A percentile compares a stretch with the other conserved stretches of the same genome.
These are phyloP conservation scores for Poeciliopsis turrubarensis DNA, from an alignment of 2,113 vertebrate genomes.

Conservation along the genomic window DNA sequence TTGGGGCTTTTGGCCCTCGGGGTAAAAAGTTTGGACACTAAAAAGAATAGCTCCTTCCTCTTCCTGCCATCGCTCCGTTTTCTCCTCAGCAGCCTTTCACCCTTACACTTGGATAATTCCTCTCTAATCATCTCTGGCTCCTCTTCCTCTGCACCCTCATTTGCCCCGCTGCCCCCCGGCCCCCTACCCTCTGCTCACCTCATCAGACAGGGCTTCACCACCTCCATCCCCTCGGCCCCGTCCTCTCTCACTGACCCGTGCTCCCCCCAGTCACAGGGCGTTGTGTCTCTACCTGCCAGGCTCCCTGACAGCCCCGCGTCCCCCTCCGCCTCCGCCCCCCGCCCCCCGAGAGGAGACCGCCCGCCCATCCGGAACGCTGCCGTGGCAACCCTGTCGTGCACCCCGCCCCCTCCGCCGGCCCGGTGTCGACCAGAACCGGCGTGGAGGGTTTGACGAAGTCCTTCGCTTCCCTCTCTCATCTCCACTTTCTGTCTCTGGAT, in stretches of 20 bases:
- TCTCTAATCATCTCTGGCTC: conserved; percentile 71
- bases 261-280: conserved; percentile 74
- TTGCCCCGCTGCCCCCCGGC: conserved; percentile 48
- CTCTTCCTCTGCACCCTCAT: conserved; percentile 58
- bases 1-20: no score
- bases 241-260: conserved; percentile 79
- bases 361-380: conserved; percentile 79
- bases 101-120: conserved; percentile 76
- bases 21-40: no score
- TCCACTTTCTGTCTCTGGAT: conserved; percentile 36
- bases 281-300: conserved; percentile 79
- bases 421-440: conserved; percentile 41
- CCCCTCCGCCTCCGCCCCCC: conserved; percentile 41
- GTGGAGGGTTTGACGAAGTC: conserved; percentile 68
- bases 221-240: conserved; percentile 67
- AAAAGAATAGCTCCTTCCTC: no score
- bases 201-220: conserved; percentile 70
- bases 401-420: conserved; percentile 28
- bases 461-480: conserved; percentile 31
- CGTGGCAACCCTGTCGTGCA: conserved; percentile 66
- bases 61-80: not conserved
- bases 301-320: conserved; percentile 75
- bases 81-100: conserved; percentile 34
- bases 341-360: conserved; percentile 73
- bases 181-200: conserved; percentile 63